Evolutionary conservation across 2,113 vertebrate species (phyloP).

Genomic region (Nycticorax nycticorax): DNA sequence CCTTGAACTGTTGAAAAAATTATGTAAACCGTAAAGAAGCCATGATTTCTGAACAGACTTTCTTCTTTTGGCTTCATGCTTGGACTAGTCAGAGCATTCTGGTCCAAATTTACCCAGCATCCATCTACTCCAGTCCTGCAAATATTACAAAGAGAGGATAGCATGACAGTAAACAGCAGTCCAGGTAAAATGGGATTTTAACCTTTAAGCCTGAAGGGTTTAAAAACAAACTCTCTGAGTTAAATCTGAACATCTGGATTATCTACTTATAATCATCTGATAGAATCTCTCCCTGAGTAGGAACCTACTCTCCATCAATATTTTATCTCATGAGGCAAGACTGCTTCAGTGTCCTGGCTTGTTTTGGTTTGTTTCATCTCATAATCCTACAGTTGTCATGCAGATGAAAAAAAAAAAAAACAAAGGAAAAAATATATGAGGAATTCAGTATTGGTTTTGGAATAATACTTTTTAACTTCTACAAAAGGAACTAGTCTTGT

Average conservation of each 20-base stretch:
- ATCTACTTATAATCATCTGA: neutral
- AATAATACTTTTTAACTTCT: neutral
- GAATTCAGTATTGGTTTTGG: neutral
- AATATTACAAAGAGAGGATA: neutral
- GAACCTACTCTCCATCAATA: neutral
- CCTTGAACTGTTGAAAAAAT: neutral
- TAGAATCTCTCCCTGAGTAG: neutral
- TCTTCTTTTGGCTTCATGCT: neutral
- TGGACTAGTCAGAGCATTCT: neutral
- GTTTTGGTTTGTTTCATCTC: neutral
- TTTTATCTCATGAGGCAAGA: neutral
- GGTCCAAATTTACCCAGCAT: neutral
- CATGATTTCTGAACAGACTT: neutral
- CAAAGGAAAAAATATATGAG: neutral
- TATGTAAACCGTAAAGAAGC: neutral
- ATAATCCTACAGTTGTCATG: neutral
- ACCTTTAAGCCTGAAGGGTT: neutral
- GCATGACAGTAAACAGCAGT: neutral
- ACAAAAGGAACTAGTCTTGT: neutral
- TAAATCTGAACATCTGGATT: neutral
- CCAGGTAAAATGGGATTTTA: neutral
- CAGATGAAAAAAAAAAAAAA: neutral
- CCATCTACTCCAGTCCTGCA: neutral
- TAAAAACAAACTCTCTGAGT: neutral
- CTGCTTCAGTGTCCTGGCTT: neutral